Evolutionary conservation across 2,888 invertebrate species (phyloP), one percentile per base, ranked within the genome.

Genomic region (Sesamia inferens): DNA sequence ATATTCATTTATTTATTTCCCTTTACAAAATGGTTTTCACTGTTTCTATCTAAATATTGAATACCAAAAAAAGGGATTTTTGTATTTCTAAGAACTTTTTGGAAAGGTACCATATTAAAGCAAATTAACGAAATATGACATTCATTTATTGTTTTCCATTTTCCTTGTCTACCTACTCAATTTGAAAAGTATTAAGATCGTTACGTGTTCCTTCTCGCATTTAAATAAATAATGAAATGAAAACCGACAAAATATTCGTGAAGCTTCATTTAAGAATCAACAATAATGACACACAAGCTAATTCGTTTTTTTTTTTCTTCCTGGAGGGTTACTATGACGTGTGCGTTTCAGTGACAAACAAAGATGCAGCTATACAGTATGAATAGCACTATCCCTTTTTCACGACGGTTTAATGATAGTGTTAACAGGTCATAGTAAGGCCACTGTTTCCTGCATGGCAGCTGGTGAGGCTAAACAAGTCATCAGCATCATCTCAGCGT

Each of bases 231-330:
- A 78, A 77, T 74, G 14, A 77, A 58, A 66, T 66, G 44, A 79
- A 63, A 63, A 67, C 57, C 24, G 24, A 24, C 19, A 58, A 74
- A 55, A 80, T 62, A 57, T 74, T 67, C 54, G 13, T 63, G 6
- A 42, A 58, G 74, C 62, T 77, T 67, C 80, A 66, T 79, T 79
- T 67, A 58, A 54, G 47, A 80, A 78, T 74, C 58, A 74, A 62
- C 51, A 74, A 47, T 80, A 67, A 78, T 75, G 81, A 78, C 63
- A n/a, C 39, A 47, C 47, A 55, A 64, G 63, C 63, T 75, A 75
- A 68, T 80, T 81, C 81, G 74, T 80, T 16, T 42, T 8, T 74
- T 54, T 31, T 47, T 54, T 44, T 22, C 48, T 31, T 68, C 47
- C 5, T 31, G 31, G 31, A 31, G 31, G 31, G 31, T 31, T 31